Evolutionary conservation across 2,113 vertebrate species (phyloP), one percentile per base, ranked within the genome.

Genomic region (Cnemophilus loriae): DNA sequence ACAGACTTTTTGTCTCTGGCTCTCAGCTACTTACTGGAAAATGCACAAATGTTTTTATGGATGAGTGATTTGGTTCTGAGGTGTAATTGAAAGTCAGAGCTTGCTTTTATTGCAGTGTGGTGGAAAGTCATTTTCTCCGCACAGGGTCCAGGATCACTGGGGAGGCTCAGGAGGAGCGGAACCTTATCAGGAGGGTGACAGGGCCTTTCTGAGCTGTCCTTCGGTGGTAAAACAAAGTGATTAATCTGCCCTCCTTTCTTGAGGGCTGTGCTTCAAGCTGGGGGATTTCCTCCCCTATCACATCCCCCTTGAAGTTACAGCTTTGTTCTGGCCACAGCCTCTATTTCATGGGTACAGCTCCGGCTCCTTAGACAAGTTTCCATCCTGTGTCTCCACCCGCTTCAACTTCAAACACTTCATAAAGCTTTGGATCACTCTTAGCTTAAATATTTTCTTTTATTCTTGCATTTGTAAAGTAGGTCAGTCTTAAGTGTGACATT

Each of bases 391-490:
- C 95, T 95, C 92, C 83, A 30, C 22, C 71, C 56, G 13, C 88
- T 81, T 59, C n/a, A 19, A 91, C 96, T 87, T 93, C 95, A 89
- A 59, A 83, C 96, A 94, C 94, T 95, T 82, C 91, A 49, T 85
- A 93, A 94, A 95, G 96, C 95, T 91, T 87, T 96, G 96, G 92
- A 94, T 96, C 90, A 19, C 86, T 77, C 53, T 73, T 71, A 89
- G 85, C 92, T 33, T 68, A 84, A 85, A 83, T 87, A 47, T 53
- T 96, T 95, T 91, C 85, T 85, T 96, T 96, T 91, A 69, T 96
- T 96, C 73, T 91, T 71, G 78, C 52, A 37, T 97, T 92, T 4
- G 35, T 88, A 93, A 95, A 96, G 80, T 84, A 93, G 94, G 77
- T 94, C 91, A 77, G 84, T 91, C 84, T 73, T 69, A 92, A 93